Evolutionary conservation across 2,888 invertebrate genomes (phyloP).

Genomic region (Spisula subtruncata): DNA sequence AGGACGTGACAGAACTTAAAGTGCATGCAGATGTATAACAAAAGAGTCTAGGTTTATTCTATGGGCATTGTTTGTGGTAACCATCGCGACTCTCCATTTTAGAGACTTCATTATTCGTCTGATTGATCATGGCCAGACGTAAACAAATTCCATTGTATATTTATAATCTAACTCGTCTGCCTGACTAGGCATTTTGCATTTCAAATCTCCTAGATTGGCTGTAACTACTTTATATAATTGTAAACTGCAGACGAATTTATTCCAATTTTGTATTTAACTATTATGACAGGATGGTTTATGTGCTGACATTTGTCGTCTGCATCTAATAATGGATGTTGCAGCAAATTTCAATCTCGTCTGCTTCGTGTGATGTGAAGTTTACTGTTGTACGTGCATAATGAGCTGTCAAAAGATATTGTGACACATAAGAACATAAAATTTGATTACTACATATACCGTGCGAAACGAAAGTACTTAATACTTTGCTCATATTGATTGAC

Average conservation of each 20-base stretch:
- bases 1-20: not conserved
- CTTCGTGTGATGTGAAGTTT: not conserved
- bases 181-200: not conserved
- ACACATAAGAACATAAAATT: not conserved
- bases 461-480: no score
- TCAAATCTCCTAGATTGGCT: not conserved
- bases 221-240: not conserved
- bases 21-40: not conserved
- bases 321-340: not conserved
- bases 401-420: not conserved
- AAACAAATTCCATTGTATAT: not conserved
- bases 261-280: not conserved
- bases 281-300: not conserved
- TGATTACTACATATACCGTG: no score
- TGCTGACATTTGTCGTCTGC: conserved; percentile 13
- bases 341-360: not conserved
- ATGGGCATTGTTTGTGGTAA: not conserved
- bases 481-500: no score
- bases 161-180: not conserved
- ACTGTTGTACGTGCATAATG: not conserved
- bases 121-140: not conserved
- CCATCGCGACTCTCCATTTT: not conserved
- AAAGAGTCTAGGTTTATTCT: not conserved
- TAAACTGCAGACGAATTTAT: not conserved
- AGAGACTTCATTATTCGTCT: not conserved